Conservation (phyloP, 2,113 vertebrate genomes). For the Apteryx mantelli region DNA sequence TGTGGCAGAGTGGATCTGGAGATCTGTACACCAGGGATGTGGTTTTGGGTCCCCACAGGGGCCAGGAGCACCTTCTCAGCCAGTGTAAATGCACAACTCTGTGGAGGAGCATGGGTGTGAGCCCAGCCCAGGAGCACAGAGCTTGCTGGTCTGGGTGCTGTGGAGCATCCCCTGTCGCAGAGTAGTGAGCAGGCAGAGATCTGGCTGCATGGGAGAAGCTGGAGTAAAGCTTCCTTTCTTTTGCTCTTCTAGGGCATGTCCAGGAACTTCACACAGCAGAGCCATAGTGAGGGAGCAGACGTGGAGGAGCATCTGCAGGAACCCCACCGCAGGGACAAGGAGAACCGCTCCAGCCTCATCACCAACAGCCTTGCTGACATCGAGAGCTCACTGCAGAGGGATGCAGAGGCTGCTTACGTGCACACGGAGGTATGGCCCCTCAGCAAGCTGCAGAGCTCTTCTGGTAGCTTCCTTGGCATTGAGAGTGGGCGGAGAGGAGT, state of each 20-base stretch:
- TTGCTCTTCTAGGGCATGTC: conserved; percentile 78
- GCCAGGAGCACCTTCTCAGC: not conserved
- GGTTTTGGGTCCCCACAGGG: not conserved
- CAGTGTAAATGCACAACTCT: not conserved
- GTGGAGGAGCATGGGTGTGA: not conserved
- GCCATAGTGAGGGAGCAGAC: conserved; percentile 47
- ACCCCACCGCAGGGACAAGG: not conserved
- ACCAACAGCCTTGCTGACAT: conserved; percentile 67
- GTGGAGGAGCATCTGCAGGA: conserved; percentile 39
- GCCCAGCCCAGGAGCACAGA: not conserved
- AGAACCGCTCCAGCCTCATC: conserved; percentile 63
- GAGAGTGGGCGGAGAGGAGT: too few relatives aligned
- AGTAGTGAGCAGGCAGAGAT: not conserved
- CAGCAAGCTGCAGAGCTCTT: not conserved
- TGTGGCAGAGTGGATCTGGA: not conserved
- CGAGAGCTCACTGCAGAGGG: conserved; percentile 75
- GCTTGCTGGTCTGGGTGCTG: not conserved
- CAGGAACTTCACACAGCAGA: conserved; percentile 74
- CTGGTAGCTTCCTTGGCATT: not conserved
- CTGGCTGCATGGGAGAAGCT: not conserved
- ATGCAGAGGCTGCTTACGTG: conserved; percentile 78
- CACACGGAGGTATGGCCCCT: conserved; percentile 74
- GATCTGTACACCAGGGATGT: not conserved
- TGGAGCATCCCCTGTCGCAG: not conserved
- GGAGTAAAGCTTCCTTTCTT: not conserved